Evolutionary conservation across 2,888 invertebrate species (phyloP), one percentile per base, ranked within the genome.

Genomic region (Scaptomyza parva): DNA sequence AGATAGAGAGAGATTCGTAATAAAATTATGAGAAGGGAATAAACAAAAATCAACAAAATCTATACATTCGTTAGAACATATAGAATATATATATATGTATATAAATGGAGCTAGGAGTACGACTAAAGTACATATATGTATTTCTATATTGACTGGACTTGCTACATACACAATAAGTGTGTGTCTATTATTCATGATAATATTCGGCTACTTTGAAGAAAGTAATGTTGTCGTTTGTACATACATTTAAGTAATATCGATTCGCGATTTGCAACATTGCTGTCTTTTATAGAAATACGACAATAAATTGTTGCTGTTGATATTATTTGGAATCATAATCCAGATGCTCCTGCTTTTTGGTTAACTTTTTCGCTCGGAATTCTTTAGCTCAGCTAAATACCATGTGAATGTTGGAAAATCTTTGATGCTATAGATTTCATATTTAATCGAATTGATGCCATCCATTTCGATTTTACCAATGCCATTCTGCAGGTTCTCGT

Each of bases 401-500:
- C 96, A 96, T 11, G 97, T 97, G 93, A 96, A 97, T 6, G 97
- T 92, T 78, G 95, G 94, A 74, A 94, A 94, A 65, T 94, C 93
- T 71, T 94, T 93, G 47, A 95, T 93, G 76, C 94, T 93, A 59
- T 95, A 92, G 55, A 96, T 89, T 80, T 95, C 94, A 92, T 98
- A 98, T 78, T 95, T 94, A 47, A 98, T 94, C 80, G 95, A 97
- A 87, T 95, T 97, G 51, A 98, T 93, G 7, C 98, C 98, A 89
- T 98, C 98, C 73, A 95, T 95, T 74, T 95, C 94, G 92, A 95
- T 97, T 82, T 96, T 94, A 89, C 96, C 96, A 76, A 95, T 95
- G 14, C 97, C 97, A 77, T 95, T 95, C 68, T 96, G 96, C 52
- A 98, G 93, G 76, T 96, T 94, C 90, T 97, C 96, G 88, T 96